A percentile compares a stretch with the other conserved stretches of the same genome.
Evolutionary conservation across 2,888 invertebrate genomes (phyloP).

Genomic region (Xanthorhoe designata): DNA sequence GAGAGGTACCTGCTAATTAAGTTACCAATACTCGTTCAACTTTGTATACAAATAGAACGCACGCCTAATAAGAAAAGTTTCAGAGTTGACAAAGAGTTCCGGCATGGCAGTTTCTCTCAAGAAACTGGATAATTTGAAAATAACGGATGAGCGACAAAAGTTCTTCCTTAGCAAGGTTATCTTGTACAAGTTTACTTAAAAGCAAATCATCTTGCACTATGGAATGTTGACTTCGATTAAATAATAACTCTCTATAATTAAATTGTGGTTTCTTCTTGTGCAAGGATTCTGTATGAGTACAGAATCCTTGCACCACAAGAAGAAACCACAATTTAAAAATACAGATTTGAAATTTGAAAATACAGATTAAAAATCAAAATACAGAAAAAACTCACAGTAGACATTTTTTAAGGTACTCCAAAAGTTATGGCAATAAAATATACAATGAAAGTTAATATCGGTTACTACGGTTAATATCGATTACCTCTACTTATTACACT

Average conservation of each 20-base stretch:
- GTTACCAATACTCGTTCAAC: conserved; percentile 37
- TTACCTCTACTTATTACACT: neutral
- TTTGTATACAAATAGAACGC: conserved; percentile 31
- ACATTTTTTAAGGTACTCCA: too few species aligned
- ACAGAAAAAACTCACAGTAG: too few species aligned
- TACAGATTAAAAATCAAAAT: too few species aligned
- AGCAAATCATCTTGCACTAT: conserved; percentile 21
- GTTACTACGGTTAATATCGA: neutral
- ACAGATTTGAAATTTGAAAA: too few species aligned
- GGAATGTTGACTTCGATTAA: conserved; percentile 12
- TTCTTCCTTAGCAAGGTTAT: conserved; percentile 25
- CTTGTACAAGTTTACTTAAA: conserved; percentile 18
- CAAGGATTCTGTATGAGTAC: neutral
- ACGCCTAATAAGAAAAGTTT: conserved; percentile 31
- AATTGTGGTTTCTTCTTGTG: neutral
- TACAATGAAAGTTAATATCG: too few species aligned
- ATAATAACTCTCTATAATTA: neutral
- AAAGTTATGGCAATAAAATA: too few species aligned
- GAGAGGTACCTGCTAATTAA: conserved; percentile 36
- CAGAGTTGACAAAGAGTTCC: neutral
- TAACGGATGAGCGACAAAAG: conserved; percentile 31
- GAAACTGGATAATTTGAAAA: conserved; percentile 34
- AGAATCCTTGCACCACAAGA: too few species aligned
- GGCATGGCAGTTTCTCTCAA: conserved; percentile 19
- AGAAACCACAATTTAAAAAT: too few species aligned